Conservation (phyloP, 1,140 invertebrate species). For the Anastrepha ludens region DNA sequence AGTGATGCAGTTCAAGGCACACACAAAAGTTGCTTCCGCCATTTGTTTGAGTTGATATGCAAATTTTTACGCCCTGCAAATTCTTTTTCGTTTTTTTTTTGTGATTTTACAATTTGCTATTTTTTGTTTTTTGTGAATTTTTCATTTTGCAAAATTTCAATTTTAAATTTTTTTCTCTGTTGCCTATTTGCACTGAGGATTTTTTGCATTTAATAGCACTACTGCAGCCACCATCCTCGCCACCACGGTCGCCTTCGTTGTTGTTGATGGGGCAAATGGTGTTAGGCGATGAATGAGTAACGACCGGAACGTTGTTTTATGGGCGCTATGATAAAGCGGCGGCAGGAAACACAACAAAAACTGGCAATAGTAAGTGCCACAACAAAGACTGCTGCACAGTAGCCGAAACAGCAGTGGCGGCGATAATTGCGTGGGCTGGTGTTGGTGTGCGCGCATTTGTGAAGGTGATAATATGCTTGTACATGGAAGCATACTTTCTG, state of each 20-base stretch:
- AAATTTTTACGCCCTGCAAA: constrained; percentile 36
- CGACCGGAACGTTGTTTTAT: constrained; percentile 50
- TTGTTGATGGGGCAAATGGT: constrained; percentile 28
- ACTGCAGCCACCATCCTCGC: not conserved
- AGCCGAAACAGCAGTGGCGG: not conserved
- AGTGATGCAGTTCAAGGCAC: not conserved
- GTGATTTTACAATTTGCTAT: not conserved
- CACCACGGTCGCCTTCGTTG: not conserved
- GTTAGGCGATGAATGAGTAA: constrained; percentile 50
- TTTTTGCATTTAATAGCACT: constrained; percentile 38
- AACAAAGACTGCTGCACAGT: not conserved
- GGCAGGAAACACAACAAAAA: not conserved
- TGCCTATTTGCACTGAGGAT: not conserved
- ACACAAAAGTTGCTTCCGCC: not conserved
- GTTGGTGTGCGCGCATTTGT: not conserved
- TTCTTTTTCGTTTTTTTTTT: not conserved
- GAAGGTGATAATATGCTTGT: not conserved
- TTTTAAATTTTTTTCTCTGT: not conserved
- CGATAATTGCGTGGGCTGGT: not conserved
- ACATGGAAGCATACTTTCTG: not conserved
- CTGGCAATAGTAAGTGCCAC: not conserved
- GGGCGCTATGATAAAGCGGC: constrained; percentile 31
- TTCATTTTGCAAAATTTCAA: constrained; percentile 47
- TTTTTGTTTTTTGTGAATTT: constrained; percentile 38
- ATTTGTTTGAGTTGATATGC: constrained; percentile 43